Conservation (phyloP, 2,888 invertebrate genomes). For the Agrotis ipsilon region DNA sequence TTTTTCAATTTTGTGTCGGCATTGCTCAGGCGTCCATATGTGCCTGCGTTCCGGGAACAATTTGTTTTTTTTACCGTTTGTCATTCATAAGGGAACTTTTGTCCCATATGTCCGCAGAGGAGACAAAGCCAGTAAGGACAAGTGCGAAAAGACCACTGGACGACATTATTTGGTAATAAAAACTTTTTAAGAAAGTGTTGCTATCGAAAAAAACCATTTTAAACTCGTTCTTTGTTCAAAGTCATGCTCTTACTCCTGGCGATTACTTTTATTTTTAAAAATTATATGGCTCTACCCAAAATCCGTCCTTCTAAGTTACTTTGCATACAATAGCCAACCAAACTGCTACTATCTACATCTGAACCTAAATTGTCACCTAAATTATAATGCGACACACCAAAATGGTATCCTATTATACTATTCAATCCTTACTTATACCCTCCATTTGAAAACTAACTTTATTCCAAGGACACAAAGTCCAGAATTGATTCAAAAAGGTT, state of each 20-base stretch:
- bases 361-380: conserved; percentile 58
- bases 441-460: conserved; percentile 40
- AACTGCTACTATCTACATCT: conserved; percentile 66
- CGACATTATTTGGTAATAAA: too few species aligned
- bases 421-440: conserved; percentile 29
- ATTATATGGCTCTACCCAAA: conserved; percentile 31
- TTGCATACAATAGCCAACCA: conserved; percentile 68
- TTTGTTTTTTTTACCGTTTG: too few species aligned
- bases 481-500: conserved; percentile 29
- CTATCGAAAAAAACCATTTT: too few species aligned
- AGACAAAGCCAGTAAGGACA: too few species aligned
- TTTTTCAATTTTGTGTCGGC: too few species aligned
- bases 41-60: too few species aligned
- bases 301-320: conserved; percentile 38
- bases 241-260: background rate
- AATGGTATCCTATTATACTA: conserved; percentile 58
- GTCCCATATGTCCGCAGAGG: too few species aligned
- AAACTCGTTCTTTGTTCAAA: background rate
- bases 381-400: conserved; percentile 65
- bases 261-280: background rate
- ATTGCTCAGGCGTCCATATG: too few species aligned
- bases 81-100: too few species aligned
- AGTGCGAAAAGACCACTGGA: too few species aligned
- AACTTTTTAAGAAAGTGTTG: too few species aligned
- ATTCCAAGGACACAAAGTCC: conserved; percentile 28